Percentiles rank a stretch among this genome's conserved stretches.
Conservation (phyloP, 2,113 vertebrate genomes). For the Candoia aspera region DNA sequence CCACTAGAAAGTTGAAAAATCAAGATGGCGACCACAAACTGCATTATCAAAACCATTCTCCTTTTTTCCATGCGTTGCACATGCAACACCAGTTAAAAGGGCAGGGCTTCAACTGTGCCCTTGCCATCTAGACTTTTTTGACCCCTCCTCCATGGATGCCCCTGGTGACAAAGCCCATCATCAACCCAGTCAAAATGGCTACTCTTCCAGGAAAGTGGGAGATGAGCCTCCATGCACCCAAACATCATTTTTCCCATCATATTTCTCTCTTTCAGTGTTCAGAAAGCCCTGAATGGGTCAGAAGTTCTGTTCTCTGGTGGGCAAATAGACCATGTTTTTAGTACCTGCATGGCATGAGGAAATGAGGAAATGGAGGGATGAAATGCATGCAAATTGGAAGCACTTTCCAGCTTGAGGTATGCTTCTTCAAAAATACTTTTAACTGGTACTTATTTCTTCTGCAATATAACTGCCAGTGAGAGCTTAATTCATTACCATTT, state of each 20-base stretch:
- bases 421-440: slow-evolving; percentile 4
- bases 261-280: neutral
- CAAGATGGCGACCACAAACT: neutral
- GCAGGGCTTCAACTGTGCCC: neutral
- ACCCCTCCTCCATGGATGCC: neutral
- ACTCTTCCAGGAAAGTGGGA: neutral
- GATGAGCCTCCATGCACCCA: neutral
- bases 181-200: neutral
- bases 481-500: slow-evolving; percentile 29
- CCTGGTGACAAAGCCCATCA: neutral
- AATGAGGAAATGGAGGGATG: slow-evolving; percentile 27
- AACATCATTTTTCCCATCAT: neutral
- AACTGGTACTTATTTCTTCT: slow-evolving; percentile 9
- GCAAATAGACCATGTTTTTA: neutral
- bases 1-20: neutral
- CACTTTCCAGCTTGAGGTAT: slow-evolving; percentile 12
- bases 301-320: neutral
- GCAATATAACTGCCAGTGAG: slow-evolving; percentile 28
- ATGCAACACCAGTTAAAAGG: neutral
- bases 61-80: neutral
- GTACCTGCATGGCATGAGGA: slow-evolving; percentile 7
- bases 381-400: slow-evolving; percentile 27
- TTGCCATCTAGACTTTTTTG: neutral
- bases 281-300: neutral
- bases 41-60: neutral